Conservation (phyloP, 2,797 vertebrate species). For the Scolopax rusticola region DNA sequence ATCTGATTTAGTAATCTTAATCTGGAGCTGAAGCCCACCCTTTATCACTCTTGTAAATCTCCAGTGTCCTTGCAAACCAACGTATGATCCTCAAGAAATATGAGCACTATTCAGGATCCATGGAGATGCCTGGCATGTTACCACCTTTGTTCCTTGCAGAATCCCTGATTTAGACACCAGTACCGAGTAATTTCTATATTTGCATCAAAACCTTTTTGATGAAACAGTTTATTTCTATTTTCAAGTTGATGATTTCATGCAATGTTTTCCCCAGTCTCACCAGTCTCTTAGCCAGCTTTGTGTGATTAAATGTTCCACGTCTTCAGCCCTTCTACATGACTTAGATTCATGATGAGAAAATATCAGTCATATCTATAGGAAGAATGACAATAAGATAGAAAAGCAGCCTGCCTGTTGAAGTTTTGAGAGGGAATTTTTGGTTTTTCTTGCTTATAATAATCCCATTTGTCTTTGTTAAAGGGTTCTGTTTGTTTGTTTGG, state of each 20-base stretch:
- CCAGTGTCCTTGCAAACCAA: not conserved
- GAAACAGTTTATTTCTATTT: not conserved
- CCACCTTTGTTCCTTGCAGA: not conserved
- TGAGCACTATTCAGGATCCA: not conserved
- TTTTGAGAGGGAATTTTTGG: not conserved
- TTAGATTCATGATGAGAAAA: not conserved
- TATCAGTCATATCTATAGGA: not conserved
- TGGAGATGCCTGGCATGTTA: not conserved
- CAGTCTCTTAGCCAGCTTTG: not conserved
- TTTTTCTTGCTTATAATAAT: not conserved
- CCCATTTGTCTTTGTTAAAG: not conserved
- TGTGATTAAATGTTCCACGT: not conserved
- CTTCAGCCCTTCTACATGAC: not conserved
- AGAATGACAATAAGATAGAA: not conserved
- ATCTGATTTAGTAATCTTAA: not conserved
- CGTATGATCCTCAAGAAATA: not conserved
- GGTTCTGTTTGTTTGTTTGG: rapidly evolving
- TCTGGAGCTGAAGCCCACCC: not conserved
- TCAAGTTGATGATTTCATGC: not conserved
- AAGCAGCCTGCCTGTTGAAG: not conserved
- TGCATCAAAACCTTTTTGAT: not conserved
- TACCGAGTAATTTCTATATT: not conserved
- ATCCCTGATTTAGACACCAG: not conserved
- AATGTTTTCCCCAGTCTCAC: not conserved
- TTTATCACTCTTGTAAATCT: not conserved